phyloP scores from a whole-genome alignment of 1,140 invertebrate species.

The Ganaspis sp. region DNA sequence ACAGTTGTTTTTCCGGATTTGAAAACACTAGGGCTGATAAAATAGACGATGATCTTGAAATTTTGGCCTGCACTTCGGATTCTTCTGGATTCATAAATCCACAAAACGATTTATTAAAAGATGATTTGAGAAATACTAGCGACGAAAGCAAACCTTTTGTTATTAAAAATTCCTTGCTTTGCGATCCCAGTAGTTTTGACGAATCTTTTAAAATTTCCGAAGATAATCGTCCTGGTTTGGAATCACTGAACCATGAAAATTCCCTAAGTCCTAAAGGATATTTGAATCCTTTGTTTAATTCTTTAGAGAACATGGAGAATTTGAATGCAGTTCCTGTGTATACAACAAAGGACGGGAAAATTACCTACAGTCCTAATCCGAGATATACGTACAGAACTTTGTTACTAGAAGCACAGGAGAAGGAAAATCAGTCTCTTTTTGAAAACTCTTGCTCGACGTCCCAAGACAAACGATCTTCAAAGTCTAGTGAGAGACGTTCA shows the following conservation, averaged over 20 bases:
- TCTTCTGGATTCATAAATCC: background rate
- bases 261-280: conserved; percentile 51
- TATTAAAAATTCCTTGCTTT: background rate
- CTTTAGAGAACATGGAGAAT: conserved; percentile 61
- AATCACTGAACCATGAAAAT: conserved; percentile 6
- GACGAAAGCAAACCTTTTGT: conserved; percentile 7
- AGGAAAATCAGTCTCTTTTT: conserved; percentile 45
- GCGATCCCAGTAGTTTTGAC: conserved; percentile 9
- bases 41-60: background rate
- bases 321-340: conserved; percentile 72
- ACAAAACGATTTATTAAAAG: background rate
- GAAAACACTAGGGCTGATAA: background rate
- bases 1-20: background rate
- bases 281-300: conserved; percentile 65
- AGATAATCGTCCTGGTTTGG: background rate
- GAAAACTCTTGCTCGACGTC: conserved; percentile 46
- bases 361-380: conserved; percentile 73
- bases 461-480: conserved; percentile 29
- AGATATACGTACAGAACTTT: conserved; percentile 68
- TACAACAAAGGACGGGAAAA: conserved; percentile 74
- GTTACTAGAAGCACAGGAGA: conserved; percentile 63
- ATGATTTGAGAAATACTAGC: background rate
- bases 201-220: background rate
- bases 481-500: background rate
- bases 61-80: background rate